A percentile compares a stretch with the other conserved stretches of the same genome.
These are phyloP conservation scores for Ormyrus labotus DNA, from an alignment of 2,888 invertebrate genomes.

Conservation along the genomic window DNA sequence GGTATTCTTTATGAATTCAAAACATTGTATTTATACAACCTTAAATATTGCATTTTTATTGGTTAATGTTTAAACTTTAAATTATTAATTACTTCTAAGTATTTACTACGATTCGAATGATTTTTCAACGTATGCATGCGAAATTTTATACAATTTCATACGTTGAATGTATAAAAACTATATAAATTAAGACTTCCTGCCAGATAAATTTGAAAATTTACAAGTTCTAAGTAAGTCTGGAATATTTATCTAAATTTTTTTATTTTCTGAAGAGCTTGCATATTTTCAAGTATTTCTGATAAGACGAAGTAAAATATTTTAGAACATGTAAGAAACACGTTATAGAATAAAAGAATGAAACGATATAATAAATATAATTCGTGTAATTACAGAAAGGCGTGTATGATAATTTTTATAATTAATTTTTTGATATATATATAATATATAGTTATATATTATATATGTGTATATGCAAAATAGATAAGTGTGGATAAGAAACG, in stretches of 20 bases:
- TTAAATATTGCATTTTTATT: conserved; percentile 3
- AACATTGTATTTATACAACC: no score
- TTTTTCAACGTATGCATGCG: conserved; percentile 58
- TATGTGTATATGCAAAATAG: conserved; percentile 44
- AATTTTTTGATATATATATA: conserved; percentile 50
- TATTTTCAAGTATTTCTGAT: conserved; percentile 53
- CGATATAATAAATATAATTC: conserved; percentile 48
- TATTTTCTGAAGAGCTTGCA: conserved; percentile 23
- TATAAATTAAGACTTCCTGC: conserved; percentile 45
- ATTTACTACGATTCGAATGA: conserved; percentile 43
- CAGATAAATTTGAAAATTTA: conserved; percentile 52
- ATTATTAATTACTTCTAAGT: conserved; percentile 46
- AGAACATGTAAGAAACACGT: conserved; percentile 42
- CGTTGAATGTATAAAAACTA: conserved; percentile 61
- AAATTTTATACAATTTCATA: conserved; percentile 60
- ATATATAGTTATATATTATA: conserved; percentile 45
- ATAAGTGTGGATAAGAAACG: conserved; percentile 46
- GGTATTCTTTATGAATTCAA: no score
- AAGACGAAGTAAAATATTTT: conserved; percentile 38
- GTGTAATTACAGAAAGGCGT: conserved; percentile 55
- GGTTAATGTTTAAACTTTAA: conserved; percentile 48
- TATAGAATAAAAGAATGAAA: conserved; percentile 56
- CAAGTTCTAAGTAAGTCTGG: conserved; percentile 15
- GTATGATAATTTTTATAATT: conserved; percentile 58
- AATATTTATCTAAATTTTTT: conserved; percentile 32